Evolutionary conservation across 2,113 vertebrate genomes (phyloP), one percentile per base, ranked within the genome.

Genomic region (Pavo muticus): DNA sequence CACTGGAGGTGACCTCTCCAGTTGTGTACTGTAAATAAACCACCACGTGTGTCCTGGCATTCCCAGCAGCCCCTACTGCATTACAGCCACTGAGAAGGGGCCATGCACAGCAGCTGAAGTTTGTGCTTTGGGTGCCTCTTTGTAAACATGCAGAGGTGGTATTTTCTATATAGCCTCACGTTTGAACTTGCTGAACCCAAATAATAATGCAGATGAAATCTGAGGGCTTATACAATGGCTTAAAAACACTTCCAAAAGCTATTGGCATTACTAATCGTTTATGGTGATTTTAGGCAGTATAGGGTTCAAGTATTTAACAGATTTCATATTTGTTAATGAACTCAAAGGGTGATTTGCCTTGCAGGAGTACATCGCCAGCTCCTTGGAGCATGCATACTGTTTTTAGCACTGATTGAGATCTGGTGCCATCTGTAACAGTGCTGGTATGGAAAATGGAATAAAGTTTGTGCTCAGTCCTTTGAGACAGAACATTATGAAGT

Each of bases 381-480:
- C 71, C 59, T 78, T 70, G 45, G 63, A 65, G 63, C 21, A 48
- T 2, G 0, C 52, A 73, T 9, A 21, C 54, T 74, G 73, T 1
- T 35, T 75, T 75, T 69, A 82, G 48, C 44, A 45, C 74, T 2
- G 59, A 35, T 0, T 70, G 75, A 80, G 72, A 35, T 79, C 42
- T 63, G 32, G 11, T 74, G 29, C 79, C 90, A 71, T 85, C 74
- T 91, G 74, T 70, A 92, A 87, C 73, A 44, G 37, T 59, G 35
- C 61, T 68, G 73, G n/a, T 37, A 10, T 13, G 45, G 57, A 27
- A 70, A 68, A 71, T 86, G 69, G 52, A 76, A 73, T 52, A 74
- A 91, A 87, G 82, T 79, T 91, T 85, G 50, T 91, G 35, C 78
- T 93, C 87, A 91, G 67, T 57, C 84, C 56, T 93, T 79, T 47